phyloP scores from a whole-genome alignment of 2,888 invertebrate genomes.

The Ormyrus labotus region DNA sequence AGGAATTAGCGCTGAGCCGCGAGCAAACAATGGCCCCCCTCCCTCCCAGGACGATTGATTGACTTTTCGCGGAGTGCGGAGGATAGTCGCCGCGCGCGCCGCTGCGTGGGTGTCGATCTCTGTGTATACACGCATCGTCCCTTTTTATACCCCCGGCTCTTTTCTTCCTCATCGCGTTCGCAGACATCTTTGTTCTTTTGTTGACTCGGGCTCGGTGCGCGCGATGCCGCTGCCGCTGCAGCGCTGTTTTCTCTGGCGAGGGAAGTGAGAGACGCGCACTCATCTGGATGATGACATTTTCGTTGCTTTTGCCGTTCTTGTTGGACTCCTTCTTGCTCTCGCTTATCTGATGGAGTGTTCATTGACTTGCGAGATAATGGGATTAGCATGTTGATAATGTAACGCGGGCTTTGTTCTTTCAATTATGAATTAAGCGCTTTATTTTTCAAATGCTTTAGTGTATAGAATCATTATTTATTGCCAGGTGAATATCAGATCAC shows the following conservation, averaged over 20 bases:
- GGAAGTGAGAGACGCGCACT: background rate
- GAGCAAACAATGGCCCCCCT: conserved; percentile 70
- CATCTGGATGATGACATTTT: conserved; percentile 11
- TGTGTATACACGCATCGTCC: background rate
- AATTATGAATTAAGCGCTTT: too few species aligned
- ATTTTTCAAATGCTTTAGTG: too few species aligned
- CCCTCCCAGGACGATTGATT: conserved; percentile 66
- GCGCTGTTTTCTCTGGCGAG: background rate
- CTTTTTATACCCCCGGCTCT: conserved; percentile 35
- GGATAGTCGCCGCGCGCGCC: too few species aligned
- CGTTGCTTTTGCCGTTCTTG: background rate
- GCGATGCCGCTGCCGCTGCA: too few species aligned
- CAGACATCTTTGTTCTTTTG: conserved; percentile 23
- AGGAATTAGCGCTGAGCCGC: conserved; percentile 72
- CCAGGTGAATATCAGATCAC: too few species aligned
- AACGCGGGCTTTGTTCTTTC: too few species aligned
- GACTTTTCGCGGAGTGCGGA: conserved; percentile 66
- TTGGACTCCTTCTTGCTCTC: background rate
- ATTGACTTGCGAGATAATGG: conserved; percentile 5
- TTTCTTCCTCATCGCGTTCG: background rate
- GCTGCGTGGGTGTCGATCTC: too few species aligned
- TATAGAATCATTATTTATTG: too few species aligned
- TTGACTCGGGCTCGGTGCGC: conserved; percentile 11
- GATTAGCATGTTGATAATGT: too few species aligned
- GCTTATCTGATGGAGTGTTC: conserved; percentile 32